A percentile compares a stretch with the other conserved stretches of the same genome.
These are phyloP conservation scores for Poeciliopsis paucimaculata DNA, from an alignment of 2,797 vertebrate species.

Conservation along the genomic window DNA sequence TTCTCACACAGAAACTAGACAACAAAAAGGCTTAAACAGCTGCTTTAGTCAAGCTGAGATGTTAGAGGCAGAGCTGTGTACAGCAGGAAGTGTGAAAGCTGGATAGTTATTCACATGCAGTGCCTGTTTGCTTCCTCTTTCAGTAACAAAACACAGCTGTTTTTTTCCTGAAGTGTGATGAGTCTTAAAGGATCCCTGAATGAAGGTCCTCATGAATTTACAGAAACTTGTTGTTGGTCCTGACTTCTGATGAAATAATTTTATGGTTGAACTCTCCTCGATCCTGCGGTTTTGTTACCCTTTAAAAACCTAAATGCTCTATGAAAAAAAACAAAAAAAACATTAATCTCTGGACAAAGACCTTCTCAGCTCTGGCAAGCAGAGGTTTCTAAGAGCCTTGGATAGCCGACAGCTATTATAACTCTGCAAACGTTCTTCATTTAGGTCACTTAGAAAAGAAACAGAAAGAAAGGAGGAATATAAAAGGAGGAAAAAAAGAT, in stretches of 20 bases:
- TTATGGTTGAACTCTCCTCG: neutral
- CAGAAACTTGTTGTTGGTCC: neutral
- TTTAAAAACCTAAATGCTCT: neutral
- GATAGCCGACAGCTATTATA: constrained; percentile 36
- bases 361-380: neutral
- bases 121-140: constrained; percentile 13
- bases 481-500: neutral
- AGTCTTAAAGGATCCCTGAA: neutral
- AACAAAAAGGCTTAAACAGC: constrained; percentile 32
- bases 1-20: constrained; percentile 25
- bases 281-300: neutral
- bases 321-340: neutral
- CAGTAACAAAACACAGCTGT: neutral
- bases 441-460: constrained; percentile 20
- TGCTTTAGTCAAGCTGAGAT: constrained; percentile 37
- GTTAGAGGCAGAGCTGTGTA: constrained; percentile 16
- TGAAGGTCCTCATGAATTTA: neutral
- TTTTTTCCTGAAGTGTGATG: constrained; percentile 15
- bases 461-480: neutral
- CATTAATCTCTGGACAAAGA: neutral
- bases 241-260: neutral
- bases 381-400: constrained; percentile 17
- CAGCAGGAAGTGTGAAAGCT: constrained; percentile 22
- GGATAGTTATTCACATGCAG: constrained; percentile 25
- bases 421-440: constrained; percentile 15